phyloP scores from a whole-genome alignment of 2,113 vertebrate species.

The Macquaria ambigua region DNA sequence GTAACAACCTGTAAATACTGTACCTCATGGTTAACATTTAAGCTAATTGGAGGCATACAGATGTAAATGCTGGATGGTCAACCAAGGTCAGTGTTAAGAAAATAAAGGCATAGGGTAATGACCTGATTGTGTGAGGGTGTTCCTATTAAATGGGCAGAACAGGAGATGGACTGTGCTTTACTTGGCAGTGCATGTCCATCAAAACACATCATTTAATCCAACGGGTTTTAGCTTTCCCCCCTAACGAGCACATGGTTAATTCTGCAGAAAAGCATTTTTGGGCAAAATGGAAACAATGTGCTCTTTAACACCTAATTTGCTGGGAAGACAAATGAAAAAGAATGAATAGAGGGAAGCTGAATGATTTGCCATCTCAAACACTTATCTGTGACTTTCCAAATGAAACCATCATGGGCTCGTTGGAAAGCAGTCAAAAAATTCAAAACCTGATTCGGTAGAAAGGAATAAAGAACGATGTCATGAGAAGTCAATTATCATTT shows the following conservation, averaged over 20 bases:
- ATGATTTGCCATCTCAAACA: constrained; percentile 54
- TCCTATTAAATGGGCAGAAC: constrained; percentile 27
- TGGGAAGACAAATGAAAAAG: constrained; percentile 29
- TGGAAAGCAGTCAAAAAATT: constrained; percentile 29
- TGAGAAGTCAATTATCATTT: constrained; percentile 66
- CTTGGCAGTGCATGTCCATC: constrained; percentile 46
- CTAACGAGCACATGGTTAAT: constrained; percentile 11
- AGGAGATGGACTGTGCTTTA: constrained; percentile 38
- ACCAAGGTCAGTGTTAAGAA: constrained; percentile 41
- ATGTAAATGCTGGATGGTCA: constrained; percentile 17
- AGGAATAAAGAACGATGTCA: constrained; percentile 64
- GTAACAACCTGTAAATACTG: constrained; percentile 45
- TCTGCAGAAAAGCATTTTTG: neutral
- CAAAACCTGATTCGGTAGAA: constrained; percentile 46
- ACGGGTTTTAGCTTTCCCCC: neutral
- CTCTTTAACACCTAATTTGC: constrained; percentile 53
- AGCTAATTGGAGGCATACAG: neutral
- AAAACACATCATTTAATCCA: constrained; percentile 55
- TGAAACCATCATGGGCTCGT: constrained; percentile 48
- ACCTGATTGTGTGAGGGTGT: constrained; percentile 21
- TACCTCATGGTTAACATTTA: constrained; percentile 18
- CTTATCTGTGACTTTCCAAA: constrained; percentile 62
- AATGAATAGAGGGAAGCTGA: constrained; percentile 27
- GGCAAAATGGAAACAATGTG: constrained; percentile 49
- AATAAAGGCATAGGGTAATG: constrained; percentile 32